Evolutionary conservation across 2,888 invertebrate species (phyloP), one percentile per base, ranked within the genome.

Genomic region (Megaustenia siamemsis): DNA sequence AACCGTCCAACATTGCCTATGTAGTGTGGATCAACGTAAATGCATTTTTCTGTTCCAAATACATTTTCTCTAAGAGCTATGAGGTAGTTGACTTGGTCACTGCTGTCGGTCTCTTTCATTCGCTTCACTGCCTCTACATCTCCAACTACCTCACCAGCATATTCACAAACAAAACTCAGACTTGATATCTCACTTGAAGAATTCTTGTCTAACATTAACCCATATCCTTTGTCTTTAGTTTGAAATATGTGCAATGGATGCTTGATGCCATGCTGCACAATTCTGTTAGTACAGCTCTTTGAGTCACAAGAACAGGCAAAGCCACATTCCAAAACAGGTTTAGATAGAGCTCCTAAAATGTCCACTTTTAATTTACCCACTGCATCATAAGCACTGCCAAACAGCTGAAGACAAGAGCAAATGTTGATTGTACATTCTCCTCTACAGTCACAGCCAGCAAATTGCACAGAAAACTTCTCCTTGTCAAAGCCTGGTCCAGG

Each of bases 1-100:
- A 97, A 98, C n/a, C 98, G 95, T 0, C 98, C 98, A 88, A 98
- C 96, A 92, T 98, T 98, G 10, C 98, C 98, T 92, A 96, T 96
- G 83, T 93, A 92, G 45, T 95, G 95, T 0, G 98, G 97, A 94
- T 98, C 98, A 49, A 98, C 95, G 92, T 96, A 96, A 1, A 97
- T 97, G 88, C 95, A 95, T 43, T 92, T 56, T 4, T 87, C 77
- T 38, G 88, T 89, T 0, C 94, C 92, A 38, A 94, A 94, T 83
- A 95, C 94, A 92, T 96, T 95, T 93, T 98, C 98, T 88, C 95
- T 96, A n/a, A 98, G 94, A 87, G 96, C 96, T 91, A 97, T 96
- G 89, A 98, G 96, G 90, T 97, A 98, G 94, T 98, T 98, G 95
- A 96, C 96, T 87, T 94, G 94, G 43, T 75, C 80, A 91, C 28